phyloP scores from a whole-genome alignment of 1,140 invertebrate genomes.

The Delia radicum region DNA sequence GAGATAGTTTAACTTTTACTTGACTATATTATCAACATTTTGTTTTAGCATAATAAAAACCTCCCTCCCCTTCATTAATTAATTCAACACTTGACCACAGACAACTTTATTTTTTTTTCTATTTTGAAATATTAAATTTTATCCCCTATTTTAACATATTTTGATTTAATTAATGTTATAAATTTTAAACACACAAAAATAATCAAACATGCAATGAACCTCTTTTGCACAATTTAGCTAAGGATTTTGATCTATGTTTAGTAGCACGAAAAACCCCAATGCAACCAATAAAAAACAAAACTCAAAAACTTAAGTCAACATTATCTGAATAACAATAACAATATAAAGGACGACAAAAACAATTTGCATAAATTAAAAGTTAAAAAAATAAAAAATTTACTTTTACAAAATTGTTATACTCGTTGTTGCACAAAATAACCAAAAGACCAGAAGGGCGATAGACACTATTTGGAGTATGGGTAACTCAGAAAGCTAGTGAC shows the following conservation, averaged over 20 bases:
- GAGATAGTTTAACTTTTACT: too few relatives aligned
- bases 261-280: neutral
- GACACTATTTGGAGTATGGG: neutral
- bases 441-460: neutral
- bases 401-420: neutral
- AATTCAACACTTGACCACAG: neutral
- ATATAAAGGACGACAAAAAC: neutral
- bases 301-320: neutral
- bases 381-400: too few relatives aligned
- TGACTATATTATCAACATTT: too few relatives aligned
- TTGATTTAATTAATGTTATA: neutral
- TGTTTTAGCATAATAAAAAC: neutral
- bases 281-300: too few relatives aligned
- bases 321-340: neutral
- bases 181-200: neutral
- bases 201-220: neutral
- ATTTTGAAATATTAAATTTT: neutral
- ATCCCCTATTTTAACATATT: neutral
- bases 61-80: neutral
- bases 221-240: neutral
- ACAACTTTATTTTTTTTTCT: too few relatives aligned
- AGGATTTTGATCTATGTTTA: neutral
- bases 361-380: neutral
- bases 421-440: neutral
- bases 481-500: neutral